Percentiles rank a stretch among this genome's conserved stretches.
These are phyloP conservation scores for Acipenser oxyrinchus DNA, from an alignment of 2,797 vertebrate genomes.

Conservation along the genomic window DNA sequence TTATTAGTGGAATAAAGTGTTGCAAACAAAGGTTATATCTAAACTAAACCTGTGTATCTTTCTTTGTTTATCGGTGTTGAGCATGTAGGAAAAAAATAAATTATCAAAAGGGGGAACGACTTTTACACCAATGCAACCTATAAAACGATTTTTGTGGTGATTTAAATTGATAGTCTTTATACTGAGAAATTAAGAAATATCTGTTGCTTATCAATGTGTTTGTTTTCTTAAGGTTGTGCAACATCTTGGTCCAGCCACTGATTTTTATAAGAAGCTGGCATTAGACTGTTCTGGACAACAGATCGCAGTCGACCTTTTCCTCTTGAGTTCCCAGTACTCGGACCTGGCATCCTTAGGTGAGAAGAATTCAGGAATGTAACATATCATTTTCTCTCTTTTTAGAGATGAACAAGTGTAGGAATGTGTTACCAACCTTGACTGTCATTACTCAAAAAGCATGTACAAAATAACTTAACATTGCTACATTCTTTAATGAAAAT, in stretches of 20 bases:
- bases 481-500: not conserved
- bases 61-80: too few relatives aligned
- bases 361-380: constrained; percentile 13
- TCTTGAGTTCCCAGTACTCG: constrained; percentile 89
- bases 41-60: too few relatives aligned
- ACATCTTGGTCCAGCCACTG: constrained; percentile 90
- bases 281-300: constrained; percentile 96
- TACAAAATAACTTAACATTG: not conserved
- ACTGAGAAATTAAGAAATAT: too few relatives aligned
- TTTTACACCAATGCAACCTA: too few relatives aligned
- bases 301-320: constrained; percentile 91
- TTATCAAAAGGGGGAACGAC: too few relatives aligned
- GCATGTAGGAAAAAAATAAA: too few relatives aligned
- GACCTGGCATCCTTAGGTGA: constrained; percentile 92
- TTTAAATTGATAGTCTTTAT: too few relatives aligned
- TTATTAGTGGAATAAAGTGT: too few relatives aligned
- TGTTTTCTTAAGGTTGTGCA: constrained; percentile 70
- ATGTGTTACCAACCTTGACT: not conserved
- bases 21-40: too few relatives aligned
- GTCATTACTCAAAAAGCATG: not conserved
- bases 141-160: too few relatives aligned
- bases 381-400: too few relatives aligned
- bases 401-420: too few relatives aligned
- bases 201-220: not conserved
- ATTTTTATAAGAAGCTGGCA: constrained; percentile 97